Evolutionary conservation across 1,140 invertebrate species (phyloP), one percentile per base, ranked within the genome.

Genomic region (Drosophila athabasca): DNA sequence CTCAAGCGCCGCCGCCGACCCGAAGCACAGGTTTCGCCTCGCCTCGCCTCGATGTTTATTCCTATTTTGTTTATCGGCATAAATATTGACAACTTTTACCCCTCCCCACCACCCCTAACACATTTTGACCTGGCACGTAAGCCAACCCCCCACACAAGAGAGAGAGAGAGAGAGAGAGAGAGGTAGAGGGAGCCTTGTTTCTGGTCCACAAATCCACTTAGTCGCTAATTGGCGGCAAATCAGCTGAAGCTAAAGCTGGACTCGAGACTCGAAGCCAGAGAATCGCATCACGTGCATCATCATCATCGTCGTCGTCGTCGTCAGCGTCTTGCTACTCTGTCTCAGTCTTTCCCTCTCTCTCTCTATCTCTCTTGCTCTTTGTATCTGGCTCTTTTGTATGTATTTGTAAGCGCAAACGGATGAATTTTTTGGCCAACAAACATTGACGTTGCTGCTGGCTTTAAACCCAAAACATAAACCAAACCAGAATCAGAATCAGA

Each of bases 31-130:
- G 22, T 59, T 62, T 68, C 29, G 64, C 50, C 35, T 57, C n/a
- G n/a, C n/a, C n/a, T n/a, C n/a, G n/a, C n/a, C n/a, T 19, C 17
- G 45, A 62, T 70, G 49, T 54, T 69, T 69, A 68, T 68, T 69
- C 55, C 74, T 67, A 87, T 85, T 87, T 82, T 87, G 82, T 82
- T 85, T 85, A 85, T 85, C 83, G 82, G 87, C 82, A 85, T 82
- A 85, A 81, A 81, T 87, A 85, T 87, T 87, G 78, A 57, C 52
- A 78, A 70, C 62, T 58, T 74, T 76, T 67, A 0, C 11, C 54
- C 24, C 24, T 1, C 17, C 0, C 17, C 17, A 19, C 17, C 17
- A 0, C 17, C 17, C 17, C 17, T 1, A 0, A 19, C 62, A 60
- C 71, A 75, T 76, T 82, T 71, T 77, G 71, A 87, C 82, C 84